Conservation (phyloP, 2,113 vertebrate genomes). For the Cynopterus brachyotis region DNA sequence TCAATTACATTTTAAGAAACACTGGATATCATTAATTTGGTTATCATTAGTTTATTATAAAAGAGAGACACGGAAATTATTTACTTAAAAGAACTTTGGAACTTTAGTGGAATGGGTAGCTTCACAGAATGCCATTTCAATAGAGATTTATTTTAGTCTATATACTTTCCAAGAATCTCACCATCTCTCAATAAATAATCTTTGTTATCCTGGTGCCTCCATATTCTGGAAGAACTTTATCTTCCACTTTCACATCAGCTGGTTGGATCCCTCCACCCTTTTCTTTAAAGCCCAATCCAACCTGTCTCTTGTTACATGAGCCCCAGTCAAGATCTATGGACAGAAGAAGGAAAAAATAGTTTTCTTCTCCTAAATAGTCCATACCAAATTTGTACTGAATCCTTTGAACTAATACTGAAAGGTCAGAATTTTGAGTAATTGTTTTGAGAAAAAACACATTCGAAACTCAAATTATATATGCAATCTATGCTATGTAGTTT, state of each 20-base stretch:
- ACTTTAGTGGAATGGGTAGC: conserved; percentile 82
- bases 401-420: background rate
- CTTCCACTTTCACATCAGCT: conserved; percentile 93
- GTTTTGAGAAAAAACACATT: background rate
- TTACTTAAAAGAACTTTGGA: conserved; percentile 89
- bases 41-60: conserved; percentile 82
- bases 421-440: background rate
- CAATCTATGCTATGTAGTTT: too few relatives aligned
- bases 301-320: background rate
- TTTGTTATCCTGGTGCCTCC: conserved; percentile 98
- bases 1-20: conserved; percentile 71
- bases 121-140: conserved; percentile 67
- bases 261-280: conserved; percentile 90
- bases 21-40: conserved; percentile 55
- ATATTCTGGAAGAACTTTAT: conserved; percentile 96
- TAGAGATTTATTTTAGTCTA: conserved; percentile 86
- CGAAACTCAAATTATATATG: background rate
- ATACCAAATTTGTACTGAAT: background rate
- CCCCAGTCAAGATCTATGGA: background rate
- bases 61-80: conserved; percentile 86
- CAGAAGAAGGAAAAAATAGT: background rate
- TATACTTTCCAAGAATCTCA: conserved; percentile 96
- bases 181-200: conserved; percentile 98
- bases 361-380: background rate
- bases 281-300: background rate